Evolutionary conservation across 23 tunicate genomes (phyloP), one percentile per base, ranked within the genome.

Genomic region (Styela plicata): DNA sequence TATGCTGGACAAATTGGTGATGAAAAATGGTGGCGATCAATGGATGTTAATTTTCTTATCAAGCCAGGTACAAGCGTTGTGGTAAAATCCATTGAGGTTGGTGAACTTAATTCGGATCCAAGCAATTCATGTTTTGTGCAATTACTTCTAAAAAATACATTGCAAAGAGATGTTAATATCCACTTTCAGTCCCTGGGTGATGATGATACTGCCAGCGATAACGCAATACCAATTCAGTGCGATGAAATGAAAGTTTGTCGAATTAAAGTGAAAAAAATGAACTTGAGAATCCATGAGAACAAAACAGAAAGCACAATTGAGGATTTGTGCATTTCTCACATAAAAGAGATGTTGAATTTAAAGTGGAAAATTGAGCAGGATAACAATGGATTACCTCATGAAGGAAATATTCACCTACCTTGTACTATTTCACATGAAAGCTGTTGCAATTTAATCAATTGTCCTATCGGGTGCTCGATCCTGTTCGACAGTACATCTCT

Each of bases 11-110:
- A 71, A 2, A 16, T 71, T 27, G 70, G 70, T 24, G 18, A 66
- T 16, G 36, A 32, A 2, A 36, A 33, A 26, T 28, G 66, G 65
- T 64, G 52, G 71, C 32, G 71, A 70, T 26, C 27, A 5, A 57
- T 69, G 16, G 85, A 82, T 2, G 33, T 82, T 70, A 66, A 82
- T 5, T 7, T 79, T 5, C 18, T 30, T 76, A 24, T 76, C 3
- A 52, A 24, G 25, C 16, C 29, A 7, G 66, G 10, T 20, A 24
- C 10, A 17, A 76, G 66, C 19, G 24, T 76, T 36, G 81, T 30
- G 21, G 81, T 44, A 2, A 21, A 27, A 30, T 73, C 27, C 13
- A 36, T 52, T 22, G 28, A 34, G 21, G 81, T 52, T 7, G 13
- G 24, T 3, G 2, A 24, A 25, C 34, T 62, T 64, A 13, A 63